Evolutionary conservation across 2,888 invertebrate genomes (phyloP).

Genomic region (Nemoura dubitans): DNA sequence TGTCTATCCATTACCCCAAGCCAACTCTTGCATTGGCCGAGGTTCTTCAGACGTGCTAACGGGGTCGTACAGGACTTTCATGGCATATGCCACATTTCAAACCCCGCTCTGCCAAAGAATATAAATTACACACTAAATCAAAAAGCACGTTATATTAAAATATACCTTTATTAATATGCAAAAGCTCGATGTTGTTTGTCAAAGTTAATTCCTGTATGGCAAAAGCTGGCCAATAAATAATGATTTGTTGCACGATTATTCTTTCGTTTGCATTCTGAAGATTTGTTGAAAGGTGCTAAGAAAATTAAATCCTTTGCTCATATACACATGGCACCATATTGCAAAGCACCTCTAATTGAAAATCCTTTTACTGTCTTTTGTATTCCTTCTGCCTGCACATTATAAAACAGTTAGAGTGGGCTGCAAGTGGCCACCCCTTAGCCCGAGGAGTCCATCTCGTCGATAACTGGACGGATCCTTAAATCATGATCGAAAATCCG

Average conservation of each 20-base stretch:
- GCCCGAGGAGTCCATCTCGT: background rate
- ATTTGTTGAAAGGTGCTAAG: background rate
- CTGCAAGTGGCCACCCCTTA: background rate
- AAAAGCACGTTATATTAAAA: constrained; percentile 22
- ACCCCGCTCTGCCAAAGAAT: constrained; percentile 34
- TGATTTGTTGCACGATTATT: background rate
- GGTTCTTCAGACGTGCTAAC: background rate
- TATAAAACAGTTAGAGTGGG: background rate
- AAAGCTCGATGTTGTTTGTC: constrained; percentile 8
- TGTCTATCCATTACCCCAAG: background rate
- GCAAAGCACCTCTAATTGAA: background rate
- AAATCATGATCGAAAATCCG: background rate
- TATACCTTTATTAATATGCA: constrained; percentile 24
- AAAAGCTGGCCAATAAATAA: background rate
- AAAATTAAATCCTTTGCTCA: background rate
- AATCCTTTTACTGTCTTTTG: background rate
- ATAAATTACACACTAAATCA: constrained; percentile 38
- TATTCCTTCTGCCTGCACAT: background rate
- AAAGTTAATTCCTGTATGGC: background rate
- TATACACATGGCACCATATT: background rate
- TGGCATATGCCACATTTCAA: constrained; percentile 19
- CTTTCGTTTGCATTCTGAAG: background rate
- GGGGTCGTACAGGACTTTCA: background rate
- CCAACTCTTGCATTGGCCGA: background rate
- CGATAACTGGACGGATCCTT: constrained; percentile 13